These are phyloP conservation scores for Schizopygopsis pylzovi DNA, from an alignment of 2,797 vertebrate genomes.

Conservation along the genomic window DNA sequence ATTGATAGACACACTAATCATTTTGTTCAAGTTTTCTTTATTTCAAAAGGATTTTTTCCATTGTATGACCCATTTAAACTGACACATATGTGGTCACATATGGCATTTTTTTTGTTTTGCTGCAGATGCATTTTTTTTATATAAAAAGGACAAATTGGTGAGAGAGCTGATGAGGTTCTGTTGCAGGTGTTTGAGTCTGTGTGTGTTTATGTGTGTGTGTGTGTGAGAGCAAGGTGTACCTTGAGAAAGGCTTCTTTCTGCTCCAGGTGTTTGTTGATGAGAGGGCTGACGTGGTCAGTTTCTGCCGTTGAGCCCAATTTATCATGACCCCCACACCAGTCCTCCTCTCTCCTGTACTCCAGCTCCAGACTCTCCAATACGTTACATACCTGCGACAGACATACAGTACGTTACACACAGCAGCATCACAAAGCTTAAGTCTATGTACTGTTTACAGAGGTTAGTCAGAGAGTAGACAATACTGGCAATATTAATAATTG, in stretches of 20 bases:
- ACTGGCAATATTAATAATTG: neutral
- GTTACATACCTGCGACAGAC: conserved; percentile 86
- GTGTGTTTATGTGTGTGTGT: neutral
- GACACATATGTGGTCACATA: conserved; percentile 3
- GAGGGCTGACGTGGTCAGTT: conserved; percentile 88
- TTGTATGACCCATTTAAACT: neutral
- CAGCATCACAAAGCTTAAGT: neutral
- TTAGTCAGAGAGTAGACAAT: neutral
- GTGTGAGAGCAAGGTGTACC: conserved; percentile 70
- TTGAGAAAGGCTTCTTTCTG: conserved; percentile 99
- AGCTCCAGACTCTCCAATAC: conserved; percentile 91
- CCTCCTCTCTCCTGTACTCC: conserved; percentile 95
- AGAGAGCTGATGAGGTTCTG: neutral
- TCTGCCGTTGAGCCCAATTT: conserved; percentile 86
- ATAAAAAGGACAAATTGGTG: neutral
- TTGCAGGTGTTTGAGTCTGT: conserved; percentile 15
- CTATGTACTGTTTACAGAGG: neutral
- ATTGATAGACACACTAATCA: neutral
- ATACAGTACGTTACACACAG: conserved; percentile 2
- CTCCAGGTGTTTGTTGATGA: conserved; percentile 97
- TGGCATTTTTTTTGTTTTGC: neutral
- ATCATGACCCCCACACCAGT: conserved; percentile 93
- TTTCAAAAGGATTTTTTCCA: neutral
- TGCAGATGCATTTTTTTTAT: conserved; percentile 3
- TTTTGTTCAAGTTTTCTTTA: neutral